Evolutionary conservation across 2,888 invertebrate species (phyloP), one percentile per base, ranked within the genome.

Genomic region (Nebria brevicollis): DNA sequence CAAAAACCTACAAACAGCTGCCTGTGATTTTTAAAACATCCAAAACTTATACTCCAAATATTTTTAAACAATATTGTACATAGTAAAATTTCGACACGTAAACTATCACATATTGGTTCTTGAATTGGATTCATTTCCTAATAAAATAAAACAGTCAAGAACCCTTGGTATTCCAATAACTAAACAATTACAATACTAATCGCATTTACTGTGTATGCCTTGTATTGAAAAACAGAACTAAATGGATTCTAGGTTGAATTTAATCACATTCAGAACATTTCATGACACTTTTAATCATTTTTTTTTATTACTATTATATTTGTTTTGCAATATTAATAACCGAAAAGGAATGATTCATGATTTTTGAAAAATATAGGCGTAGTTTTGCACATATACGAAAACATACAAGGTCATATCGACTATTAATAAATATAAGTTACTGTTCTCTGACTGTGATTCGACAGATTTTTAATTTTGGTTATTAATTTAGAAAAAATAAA

Each of bases 1-100:
- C 4, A 34, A 34, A 34, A 34, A 34, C 34, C 20, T 20, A 34
- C 34, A 5, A 34, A 34, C 43, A 77, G 77, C 70, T 77, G 77
- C 72, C 34, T 34, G 34, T 34, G 34, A 34, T 34, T 34, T 54
- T 11, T 11, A 54, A 54, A 54, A 54, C 8, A 54, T 11, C 7
- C 54, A 54, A 54, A 43, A 8, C 10, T 43, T 8, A 43, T 11
- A 54, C 54, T 54, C 54, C 54, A 54, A 54, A 8, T 2, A 54
- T 54, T 54, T 8, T 54, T 2, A 54, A 54, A 54, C 54, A 54
- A 54, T 54, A 54, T 54, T 54, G 34, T 54, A 11, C 54, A 54
- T 7, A 54, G 54, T 54, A 54, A 11, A 54, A 13, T 54, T 54
- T 54, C 34, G 34, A 34, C 34, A 34, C 34, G 5, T 34, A 34